Base-by-base conservation (phyloP, 1,140 invertebrate species). In the Aphelinus certus region DNA sequence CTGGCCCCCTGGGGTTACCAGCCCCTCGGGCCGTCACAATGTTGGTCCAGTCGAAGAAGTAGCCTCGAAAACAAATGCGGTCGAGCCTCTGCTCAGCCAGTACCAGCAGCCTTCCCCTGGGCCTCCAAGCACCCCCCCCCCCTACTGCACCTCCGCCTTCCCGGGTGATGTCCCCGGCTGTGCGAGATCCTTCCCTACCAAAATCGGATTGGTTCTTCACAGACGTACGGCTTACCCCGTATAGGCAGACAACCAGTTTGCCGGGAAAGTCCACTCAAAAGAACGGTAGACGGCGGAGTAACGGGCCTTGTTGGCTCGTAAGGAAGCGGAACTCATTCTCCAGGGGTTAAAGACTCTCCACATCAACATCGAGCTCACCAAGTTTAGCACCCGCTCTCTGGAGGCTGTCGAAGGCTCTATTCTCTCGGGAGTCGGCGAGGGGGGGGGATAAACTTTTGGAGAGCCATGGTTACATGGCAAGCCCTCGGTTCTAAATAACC, bases 121-220 rank as follows among this genome's bases (percentile, higher is more conserved):
- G 4, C 4, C 4, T 9, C 9, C 51, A 5, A 53, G 51, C 26
- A 71, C 7, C 6, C 4, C 4, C 4, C 51, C 4, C 9, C 51
- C 51, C 51, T 53, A 53, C 4, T 53, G 4, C 51, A 9, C 42
- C 7, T 7, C 2, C 10, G n/a, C 64, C 3, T 71, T 7, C 42
- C 9, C 9, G 7, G 78, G 77, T 46, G 55, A 72, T 43, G 61
- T 61, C 47, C 70, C 72, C 0, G 71, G 71, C 0, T 81, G 80
- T 61, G 48, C 3, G 0, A 43, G 74, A 45, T 0, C n/a, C 0
- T 82, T 79, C 46, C 1, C 3, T 0, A 77, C 69, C 0, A 51
- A 9, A 2, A 78, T 7, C 2, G 79, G 80, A 0, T n/a, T 80
- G 1, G 77, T 75, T 1, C 57, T 78, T 0, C 81, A 81, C 47